Conservation (phyloP, 2,797 vertebrate genomes). For the Leucoraja ocellata region DNA sequence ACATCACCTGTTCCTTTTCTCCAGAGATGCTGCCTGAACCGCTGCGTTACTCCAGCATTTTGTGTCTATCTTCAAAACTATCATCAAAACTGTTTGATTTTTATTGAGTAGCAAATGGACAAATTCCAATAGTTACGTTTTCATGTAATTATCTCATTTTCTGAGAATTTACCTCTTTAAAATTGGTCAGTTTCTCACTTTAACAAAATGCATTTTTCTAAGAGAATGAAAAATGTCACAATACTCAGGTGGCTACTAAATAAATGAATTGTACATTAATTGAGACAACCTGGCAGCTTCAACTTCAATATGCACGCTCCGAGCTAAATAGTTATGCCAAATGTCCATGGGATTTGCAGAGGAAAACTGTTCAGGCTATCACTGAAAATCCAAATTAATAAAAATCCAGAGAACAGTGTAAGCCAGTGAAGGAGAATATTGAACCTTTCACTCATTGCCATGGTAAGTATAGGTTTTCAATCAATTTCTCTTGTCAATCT, state of each 20-base stretch:
- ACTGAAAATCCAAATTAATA: conserved; percentile 25
- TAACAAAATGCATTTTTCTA: no score
- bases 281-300: background rate
- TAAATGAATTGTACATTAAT: conserved; percentile 19
- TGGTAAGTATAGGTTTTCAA: background rate
- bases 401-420: background rate
- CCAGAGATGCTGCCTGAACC: no score
- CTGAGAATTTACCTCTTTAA: background rate
- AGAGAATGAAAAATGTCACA: background rate
- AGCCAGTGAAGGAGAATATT: background rate
- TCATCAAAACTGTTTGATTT: background rate
- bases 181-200: background rate
- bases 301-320: background rate
- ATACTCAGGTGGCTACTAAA: background rate
- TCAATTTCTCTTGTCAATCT: background rate
- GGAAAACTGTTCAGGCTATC: conserved; percentile 13
- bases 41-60: no score
- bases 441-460: background rate
- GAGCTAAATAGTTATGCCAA: conserved; percentile 17
- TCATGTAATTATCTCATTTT: background rate
- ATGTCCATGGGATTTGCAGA: conserved; percentile 2
- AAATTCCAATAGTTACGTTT: background rate
- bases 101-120: background rate
- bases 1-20: no score
- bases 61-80: no score